Conservation (phyloP, 1,140 invertebrate genomes). For the Teleopsis dalmanni region DNA sequence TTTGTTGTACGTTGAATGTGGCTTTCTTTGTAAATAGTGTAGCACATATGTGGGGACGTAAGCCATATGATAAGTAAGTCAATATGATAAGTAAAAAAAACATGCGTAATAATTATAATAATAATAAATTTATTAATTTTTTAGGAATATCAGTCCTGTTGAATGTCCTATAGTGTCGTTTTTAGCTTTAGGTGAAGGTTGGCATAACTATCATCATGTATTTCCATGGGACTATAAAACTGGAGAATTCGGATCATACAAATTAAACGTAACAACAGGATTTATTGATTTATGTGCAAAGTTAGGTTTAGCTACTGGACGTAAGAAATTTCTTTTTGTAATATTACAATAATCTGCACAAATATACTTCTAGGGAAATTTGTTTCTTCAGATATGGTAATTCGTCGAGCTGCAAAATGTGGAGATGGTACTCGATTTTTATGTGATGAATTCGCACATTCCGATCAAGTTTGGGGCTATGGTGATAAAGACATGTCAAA, state of each 20-base stretch:
- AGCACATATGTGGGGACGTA: slow-evolving; percentile 82
- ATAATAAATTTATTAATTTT: slow-evolving; percentile 1
- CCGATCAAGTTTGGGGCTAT: slow-evolving; percentile 50
- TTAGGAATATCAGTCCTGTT: slow-evolving; percentile 62
- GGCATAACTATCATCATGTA: slow-evolving; percentile 94
- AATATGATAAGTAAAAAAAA: not conserved
- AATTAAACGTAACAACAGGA: slow-evolving; percentile 59
- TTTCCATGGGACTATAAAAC: slow-evolving; percentile 74
- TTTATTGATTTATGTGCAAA: slow-evolving; percentile 66
- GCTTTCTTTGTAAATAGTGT: slow-evolving; percentile 91
- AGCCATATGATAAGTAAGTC: slow-evolving; percentile 79
- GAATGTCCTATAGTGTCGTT: slow-evolving; percentile 65
- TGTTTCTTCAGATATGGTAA: slow-evolving; percentile 57
- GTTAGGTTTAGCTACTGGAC: slow-evolving; percentile 67
- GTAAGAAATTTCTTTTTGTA: slow-evolving; percentile 50
- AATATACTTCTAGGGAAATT: slow-evolving; percentile 50
- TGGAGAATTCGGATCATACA: slow-evolving; percentile 64
- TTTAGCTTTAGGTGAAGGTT: slow-evolving; percentile 72
- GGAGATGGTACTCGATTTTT: slow-evolving; percentile 55
- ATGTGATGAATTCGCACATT: slow-evolving; percentile 33
- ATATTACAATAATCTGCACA: too few relatives aligned
- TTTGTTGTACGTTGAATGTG: slow-evolving; percentile 75
- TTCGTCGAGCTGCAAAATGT: slow-evolving; percentile 51
- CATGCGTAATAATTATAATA: not conserved
- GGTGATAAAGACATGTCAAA: slow-evolving; percentile 50